Percentiles rank a stretch among this genome's conserved stretches.
These are phyloP conservation scores for Molossus molossus DNA, from an alignment of 2,797 vertebrate species.

Conservation along the genomic window DNA sequence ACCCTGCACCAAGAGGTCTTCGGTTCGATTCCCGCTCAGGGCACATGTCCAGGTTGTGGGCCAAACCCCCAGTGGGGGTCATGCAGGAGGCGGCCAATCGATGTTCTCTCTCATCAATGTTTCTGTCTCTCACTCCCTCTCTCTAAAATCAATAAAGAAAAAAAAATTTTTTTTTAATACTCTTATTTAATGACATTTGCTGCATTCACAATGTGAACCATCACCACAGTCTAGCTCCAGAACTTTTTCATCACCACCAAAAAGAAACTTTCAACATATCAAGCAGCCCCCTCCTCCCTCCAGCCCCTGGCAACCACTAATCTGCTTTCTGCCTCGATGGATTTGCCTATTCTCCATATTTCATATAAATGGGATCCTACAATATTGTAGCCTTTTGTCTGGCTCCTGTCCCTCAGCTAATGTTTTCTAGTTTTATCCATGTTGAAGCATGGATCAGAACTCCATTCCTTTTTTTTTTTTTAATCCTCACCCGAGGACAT, in stretches of 20 bases:
- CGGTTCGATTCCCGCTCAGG: too few species aligned
- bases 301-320: background rate
- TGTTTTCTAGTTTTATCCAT: background rate
- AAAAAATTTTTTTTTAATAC: too few species aligned
- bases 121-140: too few species aligned
- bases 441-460: background rate
- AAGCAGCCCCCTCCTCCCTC: background rate
- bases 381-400: too few species aligned
- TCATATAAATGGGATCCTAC: background rate
- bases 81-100: too few species aligned
- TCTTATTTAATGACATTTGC: background rate
- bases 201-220: background rate
- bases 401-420: background rate
- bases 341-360: background rate
- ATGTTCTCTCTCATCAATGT: too few species aligned
- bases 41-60: too few species aligned
- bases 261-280: background rate
- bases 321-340: background rate
- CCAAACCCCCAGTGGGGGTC: too few species aligned
- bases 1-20: too few species aligned
- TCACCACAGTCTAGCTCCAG: background rate
- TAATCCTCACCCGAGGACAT: background rate
- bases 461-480: background rate
- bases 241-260: background rate
- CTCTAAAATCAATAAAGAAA: too few species aligned